Base-by-base conservation (phyloP, 2,888 invertebrate species). In the Seira ritae region DNA sequence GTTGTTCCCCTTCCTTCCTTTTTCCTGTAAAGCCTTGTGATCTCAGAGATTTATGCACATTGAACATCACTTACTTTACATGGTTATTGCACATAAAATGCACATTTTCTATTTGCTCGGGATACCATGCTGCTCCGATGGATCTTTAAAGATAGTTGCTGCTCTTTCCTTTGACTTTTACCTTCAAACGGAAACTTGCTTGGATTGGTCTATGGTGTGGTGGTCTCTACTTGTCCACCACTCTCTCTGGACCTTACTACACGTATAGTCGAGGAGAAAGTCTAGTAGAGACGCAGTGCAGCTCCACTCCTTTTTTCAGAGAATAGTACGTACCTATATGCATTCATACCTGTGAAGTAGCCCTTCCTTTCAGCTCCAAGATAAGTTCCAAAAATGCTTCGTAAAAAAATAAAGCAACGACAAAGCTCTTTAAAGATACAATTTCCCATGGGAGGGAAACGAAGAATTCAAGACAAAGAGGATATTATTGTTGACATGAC, bases 31-130 rank as follows among this genome's bases (percentile, higher is more conserved):
- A 22, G 60, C 24, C 22, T 46, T 19, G 62, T 74, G 19, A 71
- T 70, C 20, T 67, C 69, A 12, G 62, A 80, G 80, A 80, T 80
- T 79, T 80, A 55, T 68, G 60, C 55, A 72, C 46, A 31, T 22
- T 42, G 74, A 62, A 67, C 74, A 74, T 65, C 12, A 37, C 67
- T 60, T 70, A 15, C 60, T 22, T 70, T 65, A 62, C 65, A 70
- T 69, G 74, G 69, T 75, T 70, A 80, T 74, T 80, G 80, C 74
- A 80, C 80, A 80, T 75, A 74, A 74, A 80, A 80, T 80, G 80
- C 74, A 75, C 79, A 80, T 74, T 65, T 78, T 55, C 42, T 62
- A 20, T 68, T 70, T 71, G 65, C n/a, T n/a, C 69, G 17, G 22
- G 22, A 15, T 6, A 78, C 22, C 62, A 50, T 55, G 55, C 55